These are phyloP conservation scores for Caenorhabditis afra DNA, from an alignment of 2,888 invertebrate species.

Conservation along the genomic window DNA sequence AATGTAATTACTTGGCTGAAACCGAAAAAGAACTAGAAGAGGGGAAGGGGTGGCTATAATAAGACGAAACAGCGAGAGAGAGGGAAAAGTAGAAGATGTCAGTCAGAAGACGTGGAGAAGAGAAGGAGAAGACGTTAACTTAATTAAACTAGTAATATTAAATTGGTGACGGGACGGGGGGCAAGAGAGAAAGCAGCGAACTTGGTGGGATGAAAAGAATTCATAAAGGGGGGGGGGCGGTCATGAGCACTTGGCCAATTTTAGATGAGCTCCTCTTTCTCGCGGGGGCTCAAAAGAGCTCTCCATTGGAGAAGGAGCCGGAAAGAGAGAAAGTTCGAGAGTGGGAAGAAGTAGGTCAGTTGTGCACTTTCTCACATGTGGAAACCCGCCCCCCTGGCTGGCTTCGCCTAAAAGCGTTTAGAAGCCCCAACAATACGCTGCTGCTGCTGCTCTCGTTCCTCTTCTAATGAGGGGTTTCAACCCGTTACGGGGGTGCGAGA, in stretches of 20 bases:
- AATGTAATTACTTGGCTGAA: too few species aligned
- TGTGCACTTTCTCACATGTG: too few species aligned
- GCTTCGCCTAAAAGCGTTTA: too few species aligned
- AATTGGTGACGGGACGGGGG: slow-evolving; percentile 34
- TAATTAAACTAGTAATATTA: slow-evolving; percentile 60
- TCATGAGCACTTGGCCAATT: slow-evolving; percentile 48
- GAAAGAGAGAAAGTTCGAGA: too few species aligned
- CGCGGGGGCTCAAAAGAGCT: slow-evolving; percentile 5
- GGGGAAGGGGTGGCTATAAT: too few species aligned
- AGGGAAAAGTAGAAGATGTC: too few species aligned
- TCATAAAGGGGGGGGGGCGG: slow-evolving; percentile 27
- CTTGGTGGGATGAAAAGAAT: slow-evolving; percentile 40
- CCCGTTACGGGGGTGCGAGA: slow-evolving; percentile 13
- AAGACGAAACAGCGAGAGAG: not conserved
- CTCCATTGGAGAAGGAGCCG: too few species aligned
- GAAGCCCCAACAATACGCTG: slow-evolving; percentile 30
- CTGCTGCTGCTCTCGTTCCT: too few species aligned
- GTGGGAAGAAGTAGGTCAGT: too few species aligned
- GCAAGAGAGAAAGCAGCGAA: not conserved
- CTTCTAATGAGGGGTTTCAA: slow-evolving; percentile 53
- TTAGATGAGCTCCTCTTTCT: slow-evolving; percentile 35
- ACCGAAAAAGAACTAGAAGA: too few species aligned
- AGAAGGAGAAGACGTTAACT: slow-evolving; percentile 43
- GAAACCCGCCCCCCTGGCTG: too few species aligned
- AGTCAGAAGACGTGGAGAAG: not conserved